Conservation (phyloP, 2,113 vertebrate genomes). For the Otolemur garnettii region DNA sequence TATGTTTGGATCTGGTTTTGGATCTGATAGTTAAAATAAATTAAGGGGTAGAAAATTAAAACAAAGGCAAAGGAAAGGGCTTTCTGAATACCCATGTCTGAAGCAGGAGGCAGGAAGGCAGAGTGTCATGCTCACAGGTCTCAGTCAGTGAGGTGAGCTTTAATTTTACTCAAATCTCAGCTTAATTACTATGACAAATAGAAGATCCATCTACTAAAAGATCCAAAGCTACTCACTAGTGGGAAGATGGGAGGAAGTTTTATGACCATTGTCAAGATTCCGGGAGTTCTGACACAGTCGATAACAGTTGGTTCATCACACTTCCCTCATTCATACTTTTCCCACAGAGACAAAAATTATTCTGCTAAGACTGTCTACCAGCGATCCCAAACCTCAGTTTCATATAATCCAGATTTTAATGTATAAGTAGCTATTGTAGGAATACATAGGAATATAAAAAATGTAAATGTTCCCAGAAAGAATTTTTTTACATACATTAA, state of each 20-base stretch:
- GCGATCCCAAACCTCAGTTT: neutral
- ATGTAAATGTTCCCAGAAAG: neutral
- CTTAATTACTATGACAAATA: neutral
- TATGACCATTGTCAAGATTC: neutral
- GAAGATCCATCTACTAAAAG: neutral
- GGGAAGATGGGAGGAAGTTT: neutral
- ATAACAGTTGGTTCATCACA: neutral
- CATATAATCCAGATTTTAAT: neutral
- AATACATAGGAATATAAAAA: neutral
- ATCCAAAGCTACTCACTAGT: neutral
- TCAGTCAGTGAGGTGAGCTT: neutral
- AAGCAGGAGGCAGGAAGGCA: neutral
- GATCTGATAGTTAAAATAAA: neutral
- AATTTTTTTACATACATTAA: neutral
- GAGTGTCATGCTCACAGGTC: neutral
- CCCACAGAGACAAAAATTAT: neutral
- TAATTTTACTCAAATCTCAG: neutral
- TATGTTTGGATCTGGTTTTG: neutral
- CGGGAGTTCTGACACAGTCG: neutral
- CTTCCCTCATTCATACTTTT: neutral
- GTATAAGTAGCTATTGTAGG: too few relatives aligned
- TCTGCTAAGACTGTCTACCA: neutral
- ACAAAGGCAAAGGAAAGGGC: neutral
- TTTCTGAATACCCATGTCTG: neutral
- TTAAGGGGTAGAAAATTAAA: neutral